Evolutionary conservation across 1,140 invertebrate species (phyloP).

Genomic region (Sesamia nonagrioides): DNA sequence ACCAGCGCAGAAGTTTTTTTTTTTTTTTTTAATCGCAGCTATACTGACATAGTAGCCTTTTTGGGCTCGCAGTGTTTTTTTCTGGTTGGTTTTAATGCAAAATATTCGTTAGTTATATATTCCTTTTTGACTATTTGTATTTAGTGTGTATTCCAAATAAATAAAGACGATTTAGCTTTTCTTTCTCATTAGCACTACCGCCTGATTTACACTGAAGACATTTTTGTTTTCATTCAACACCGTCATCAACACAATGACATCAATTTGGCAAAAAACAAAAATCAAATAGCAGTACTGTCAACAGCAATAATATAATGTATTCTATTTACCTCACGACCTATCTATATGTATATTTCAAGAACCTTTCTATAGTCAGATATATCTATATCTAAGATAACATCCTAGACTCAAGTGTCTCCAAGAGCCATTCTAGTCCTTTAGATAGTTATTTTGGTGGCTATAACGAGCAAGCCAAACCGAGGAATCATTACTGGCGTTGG

Average conservation of each 20-base stretch:
- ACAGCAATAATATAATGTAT: neutral
- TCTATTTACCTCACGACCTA: neutral
- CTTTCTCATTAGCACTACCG: neutral
- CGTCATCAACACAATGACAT: neutral
- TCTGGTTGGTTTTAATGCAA: no score
- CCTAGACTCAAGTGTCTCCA: neutral
- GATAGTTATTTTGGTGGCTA: slow-evolving; percentile 2
- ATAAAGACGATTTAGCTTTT: no score
- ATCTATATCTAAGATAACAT: slow-evolving; percentile 1
- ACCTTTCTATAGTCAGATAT: neutral
- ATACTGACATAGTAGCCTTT: no score
- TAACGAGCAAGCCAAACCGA: slow-evolving; percentile 1
- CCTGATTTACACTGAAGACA: neutral
- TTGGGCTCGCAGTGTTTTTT: no score
- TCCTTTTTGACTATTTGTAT: no score
- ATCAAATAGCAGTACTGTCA: neutral
- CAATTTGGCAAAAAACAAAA: neutral
- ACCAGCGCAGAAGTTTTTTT: no score
- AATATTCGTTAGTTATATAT: no score
- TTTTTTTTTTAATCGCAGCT: no score
- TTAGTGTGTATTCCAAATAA: no score
- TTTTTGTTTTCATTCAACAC: neutral
- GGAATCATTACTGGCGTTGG: neutral
- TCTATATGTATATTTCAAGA: neutral
- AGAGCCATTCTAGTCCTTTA: neutral